Conservation (phyloP, 2,888 invertebrate species). For the Cyrtodaria siliqua region DNA sequence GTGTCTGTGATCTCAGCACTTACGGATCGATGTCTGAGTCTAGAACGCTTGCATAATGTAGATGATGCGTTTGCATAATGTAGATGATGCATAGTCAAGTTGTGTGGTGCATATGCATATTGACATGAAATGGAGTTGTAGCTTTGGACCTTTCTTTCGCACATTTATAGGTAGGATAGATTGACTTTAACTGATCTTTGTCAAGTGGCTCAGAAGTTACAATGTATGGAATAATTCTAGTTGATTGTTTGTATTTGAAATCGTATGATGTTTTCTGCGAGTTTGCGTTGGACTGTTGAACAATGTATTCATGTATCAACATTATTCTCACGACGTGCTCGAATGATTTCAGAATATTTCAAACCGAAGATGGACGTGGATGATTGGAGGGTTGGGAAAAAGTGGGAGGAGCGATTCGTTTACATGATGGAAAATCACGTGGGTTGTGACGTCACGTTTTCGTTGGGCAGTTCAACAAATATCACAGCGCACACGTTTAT, state of each 20-base stretch:
- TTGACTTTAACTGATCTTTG: neutral
- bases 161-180: slow-evolving; percentile 28
- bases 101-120: neutral
- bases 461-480: slow-evolving; percentile 24
- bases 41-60: neutral
- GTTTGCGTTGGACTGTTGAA: too few relatives aligned
- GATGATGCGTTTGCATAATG: neutral
- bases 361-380: slow-evolving; percentile 46
- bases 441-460: slow-evolving; percentile 59
- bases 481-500: slow-evolving; percentile 58
- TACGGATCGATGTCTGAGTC: neutral
- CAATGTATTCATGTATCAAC: too few relatives aligned
- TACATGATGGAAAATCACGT: slow-evolving; percentile 56
- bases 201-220: neutral
- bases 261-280: too few relatives aligned
- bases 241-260: too few relatives aligned
- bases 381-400: slow-evolving; percentile 56
- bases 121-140: slow-evolving; percentile 15
- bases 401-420: slow-evolving; percentile 45
- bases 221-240: neutral
- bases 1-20: neutral
- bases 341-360: slow-evolving; percentile 31
- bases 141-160: slow-evolving; percentile 22
- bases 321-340: too few relatives aligned
- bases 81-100: neutral